phyloP scores from a whole-genome alignment of 2,888 invertebrate genomes.

The Teinopalpus imperialis region DNA sequence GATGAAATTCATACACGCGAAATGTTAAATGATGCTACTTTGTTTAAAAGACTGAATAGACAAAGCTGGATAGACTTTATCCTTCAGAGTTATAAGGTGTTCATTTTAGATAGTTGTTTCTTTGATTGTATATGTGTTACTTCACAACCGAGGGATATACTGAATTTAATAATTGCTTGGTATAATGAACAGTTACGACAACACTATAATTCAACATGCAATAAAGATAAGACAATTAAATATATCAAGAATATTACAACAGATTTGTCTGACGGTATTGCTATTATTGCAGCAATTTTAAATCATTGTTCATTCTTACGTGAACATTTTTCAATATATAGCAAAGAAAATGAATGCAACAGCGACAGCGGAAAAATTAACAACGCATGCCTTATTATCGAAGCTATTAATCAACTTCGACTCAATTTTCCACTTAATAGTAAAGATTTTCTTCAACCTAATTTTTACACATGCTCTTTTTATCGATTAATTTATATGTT shows the following conservation, averaged over 20 bases:
- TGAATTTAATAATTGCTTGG: conserved; percentile 61
- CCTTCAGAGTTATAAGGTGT: conserved; percentile 83
- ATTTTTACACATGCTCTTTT: conserved; percentile 81
- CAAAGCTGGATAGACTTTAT: conserved; percentile 84
- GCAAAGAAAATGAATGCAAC: conserved; percentile 60
- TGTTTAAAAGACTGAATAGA: conserved; percentile 63
- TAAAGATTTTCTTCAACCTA: conserved; percentile 75
- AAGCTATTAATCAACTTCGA: conserved; percentile 77
- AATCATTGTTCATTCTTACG: conserved; percentile 82
- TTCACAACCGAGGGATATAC: conserved; percentile 51
- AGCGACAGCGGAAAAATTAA: conserved; percentile 70
- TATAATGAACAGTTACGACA: conserved; percentile 56
- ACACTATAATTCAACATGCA: conserved; percentile 46
- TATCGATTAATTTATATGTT: conserved; percentile 79
- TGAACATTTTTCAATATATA: conserved; percentile 63
- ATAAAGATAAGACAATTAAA: conserved; percentile 46
- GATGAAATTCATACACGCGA: conserved; percentile 54
- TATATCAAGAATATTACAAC: conserved; percentile 66
- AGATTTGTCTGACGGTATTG: conserved; percentile 80
- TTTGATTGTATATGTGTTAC: conserved; percentile 68
- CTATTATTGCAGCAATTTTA: conserved; percentile 77
- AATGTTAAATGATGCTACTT: conserved; percentile 44
- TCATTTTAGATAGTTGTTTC: conserved; percentile 74
- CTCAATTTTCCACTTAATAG: conserved; percentile 80
- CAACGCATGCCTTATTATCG: conserved; percentile 80